Evolutionary conservation across 2,113 vertebrate genomes (phyloP), one percentile per base, ranked within the genome.

Genomic region (Zosterops lateralis): DNA sequence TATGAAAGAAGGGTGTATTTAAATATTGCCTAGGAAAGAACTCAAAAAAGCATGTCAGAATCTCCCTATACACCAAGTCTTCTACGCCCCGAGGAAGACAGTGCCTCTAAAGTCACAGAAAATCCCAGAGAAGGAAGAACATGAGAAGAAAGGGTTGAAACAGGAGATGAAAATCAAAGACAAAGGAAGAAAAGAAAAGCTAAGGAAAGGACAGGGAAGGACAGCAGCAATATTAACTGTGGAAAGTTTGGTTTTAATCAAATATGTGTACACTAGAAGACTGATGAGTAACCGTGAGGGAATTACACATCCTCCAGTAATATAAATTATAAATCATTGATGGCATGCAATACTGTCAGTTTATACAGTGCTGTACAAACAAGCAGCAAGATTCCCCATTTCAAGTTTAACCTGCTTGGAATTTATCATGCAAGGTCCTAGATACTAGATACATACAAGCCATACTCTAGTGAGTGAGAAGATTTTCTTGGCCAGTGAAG

Each of bases 311-410:
- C 54, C 54, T 92, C 54, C 70, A 5, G 89, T 66, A 91, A 75
- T 73, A 93, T 73, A 87, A 85, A 73, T 51, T 60, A 87, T 95
- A 84, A 93, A 95, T 96, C 60, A 72, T 48, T 87, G 73, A 94
- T 81, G 38, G 50, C 26, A 84, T 76, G 62, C 60, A 61, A 84
- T 87, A 38, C 36, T 90, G 57, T 47, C 84, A 75, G 80, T 84
- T 96, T 90, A 84, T 68, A 91, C 36, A 87, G 57, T 8, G 47
- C 83, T 93, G 71, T 85, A 81, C 56, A 95, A 95, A 93, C 76
- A 92, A 89, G 48, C 71, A 88, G 71, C 34, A 86, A 81, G 32
- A 87, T 34, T 68, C 9, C 24, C 77, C 9, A 11, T 53, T 40
- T 53, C 5, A 87, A 66, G 36, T 82, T 86, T 82, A 87, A 92